phyloP scores from a whole-genome alignment of 2,888 invertebrate genomes.

The Ophonus ardosiacus region DNA sequence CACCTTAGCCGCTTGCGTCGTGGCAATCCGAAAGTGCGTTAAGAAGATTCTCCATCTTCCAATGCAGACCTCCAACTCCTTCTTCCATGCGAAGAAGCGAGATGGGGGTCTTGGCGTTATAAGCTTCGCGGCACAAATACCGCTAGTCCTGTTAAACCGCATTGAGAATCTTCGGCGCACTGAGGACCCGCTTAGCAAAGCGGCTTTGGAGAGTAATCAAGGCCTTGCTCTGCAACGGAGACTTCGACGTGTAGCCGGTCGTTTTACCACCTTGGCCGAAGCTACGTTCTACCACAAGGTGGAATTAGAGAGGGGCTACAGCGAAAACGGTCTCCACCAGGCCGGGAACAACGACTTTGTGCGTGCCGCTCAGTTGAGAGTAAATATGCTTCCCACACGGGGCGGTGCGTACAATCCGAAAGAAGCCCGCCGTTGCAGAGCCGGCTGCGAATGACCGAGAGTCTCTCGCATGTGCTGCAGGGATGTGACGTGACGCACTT shows the following conservation, averaged over 20 bases:
- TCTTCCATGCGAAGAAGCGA: no score
- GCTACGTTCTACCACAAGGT: slow-evolving; percentile 4
- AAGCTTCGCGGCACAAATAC: no score
- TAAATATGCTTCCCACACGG: slow-evolving; percentile 60
- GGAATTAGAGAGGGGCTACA: no score
- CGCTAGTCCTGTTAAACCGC: not conserved
- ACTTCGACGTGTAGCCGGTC: no score
- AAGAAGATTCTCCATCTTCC: slow-evolving; percentile 31
- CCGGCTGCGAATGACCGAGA: slow-evolving; percentile 26
- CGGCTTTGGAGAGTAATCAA: not conserved
- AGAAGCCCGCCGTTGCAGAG: not conserved
- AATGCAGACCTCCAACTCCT: no score
- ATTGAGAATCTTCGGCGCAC: not conserved
- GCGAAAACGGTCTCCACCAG: no score
- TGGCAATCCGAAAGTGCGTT: not conserved
- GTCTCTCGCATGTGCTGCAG: slow-evolving; percentile 50
- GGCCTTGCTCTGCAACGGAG: no score
- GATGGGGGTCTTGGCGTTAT: no score
- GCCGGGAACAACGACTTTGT: no score
- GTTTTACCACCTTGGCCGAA: not conserved
- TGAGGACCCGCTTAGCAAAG: not conserved
- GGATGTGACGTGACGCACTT: slow-evolving; percentile 45
- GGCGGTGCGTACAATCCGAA: slow-evolving; percentile 48
- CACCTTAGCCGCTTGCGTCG: not conserved
- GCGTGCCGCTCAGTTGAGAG: no score